These are phyloP conservation scores for Oryzias melastigma DNA, from an alignment of 2,113 vertebrate genomes.

Conservation along the genomic window DNA sequence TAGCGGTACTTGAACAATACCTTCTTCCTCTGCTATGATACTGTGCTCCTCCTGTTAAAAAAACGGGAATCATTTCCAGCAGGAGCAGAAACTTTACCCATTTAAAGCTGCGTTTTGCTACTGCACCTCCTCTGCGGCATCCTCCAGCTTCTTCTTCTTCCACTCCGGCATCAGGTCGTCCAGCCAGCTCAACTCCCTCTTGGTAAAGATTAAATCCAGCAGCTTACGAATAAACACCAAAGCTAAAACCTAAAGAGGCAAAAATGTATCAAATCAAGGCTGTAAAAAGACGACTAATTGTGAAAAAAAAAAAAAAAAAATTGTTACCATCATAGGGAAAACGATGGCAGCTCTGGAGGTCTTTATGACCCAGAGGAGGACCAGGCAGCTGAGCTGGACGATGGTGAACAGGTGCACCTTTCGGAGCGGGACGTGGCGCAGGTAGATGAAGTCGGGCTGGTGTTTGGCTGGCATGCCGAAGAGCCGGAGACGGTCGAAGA, in stretches of 20 bases:
- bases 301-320: neutral
- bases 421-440: conserved; percentile 94
- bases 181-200: conserved; percentile 96
- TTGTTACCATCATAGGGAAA: conserved; percentile 97
- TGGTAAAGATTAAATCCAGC: conserved; percentile 93
- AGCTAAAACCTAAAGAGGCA: conserved; percentile 86
- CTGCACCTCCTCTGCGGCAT: conserved; percentile 90
- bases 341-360: conserved; percentile 95
- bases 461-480: conserved; percentile 98
- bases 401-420: conserved; percentile 98
- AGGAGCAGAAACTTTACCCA: neutral
- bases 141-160: conserved; percentile 99
- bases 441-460: conserved; percentile 98
- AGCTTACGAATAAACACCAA: conserved; percentile 96
- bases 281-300: conserved; percentile 4
- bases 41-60: conserved; percentile 90
- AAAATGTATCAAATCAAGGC: neutral
- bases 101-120: neutral
- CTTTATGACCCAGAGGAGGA: conserved; percentile 96
- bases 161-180: conserved; percentile 99
- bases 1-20: conserved; percentile 90
- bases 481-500: conserved; percentile 93
- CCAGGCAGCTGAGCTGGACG: conserved; percentile 91
- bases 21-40: conserved; percentile 94
- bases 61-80: neutral